Evolutionary conservation across 2,113 vertebrate genomes (phyloP), one percentile per base, ranked within the genome.

Genomic region (Elanoides forficatus): DNA sequence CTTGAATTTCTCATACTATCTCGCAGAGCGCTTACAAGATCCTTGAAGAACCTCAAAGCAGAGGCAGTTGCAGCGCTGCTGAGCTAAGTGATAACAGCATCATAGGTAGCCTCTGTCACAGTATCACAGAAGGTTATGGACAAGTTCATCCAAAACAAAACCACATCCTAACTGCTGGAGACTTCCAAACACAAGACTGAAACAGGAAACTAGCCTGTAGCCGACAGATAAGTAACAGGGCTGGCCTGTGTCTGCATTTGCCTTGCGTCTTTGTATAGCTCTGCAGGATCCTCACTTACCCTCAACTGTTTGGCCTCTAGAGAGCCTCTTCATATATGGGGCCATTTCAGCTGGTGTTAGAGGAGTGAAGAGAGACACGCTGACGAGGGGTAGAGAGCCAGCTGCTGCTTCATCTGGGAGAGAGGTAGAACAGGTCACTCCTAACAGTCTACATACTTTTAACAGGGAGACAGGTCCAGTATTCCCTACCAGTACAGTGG

Each of bases 271-370:
- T 29, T 58, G 29, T 55, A 47, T 48, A 83, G 63, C 62, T 65
- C 83, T 92, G 73, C 75, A 86, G 59, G 59, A n/a, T 63, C 36
- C 40, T 79, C 36, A 86, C 98, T 99, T 95, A 99, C 99, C 99
- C 94, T 99, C 99, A 3, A 99, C 98, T 0, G 99, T 99, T 50
- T 99, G 99, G 75, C 99, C 99, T 94, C 98, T 98, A 15, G 99
- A 99, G 12, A 99, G 99, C 95, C 99, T 99, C 95, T 99, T 99
- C 97, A 99, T 98, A 73, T 99, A 99, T 0, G 98, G 98, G 1
- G 99, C 99, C 99, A 99, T 99, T 72, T 99, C 99, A 0, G 99
- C 97, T 0, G 98, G 98, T 0, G 99, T 99, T 86, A 99, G 98
- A 1, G 99, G 98, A 6, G 98, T 98, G 13, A 98, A 99, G 67